Percentiles rank a stretch among this genome's conserved stretches.
Conservation (phyloP, 2,113 vertebrate species). For the Lagenorhynchus albirostris region DNA sequence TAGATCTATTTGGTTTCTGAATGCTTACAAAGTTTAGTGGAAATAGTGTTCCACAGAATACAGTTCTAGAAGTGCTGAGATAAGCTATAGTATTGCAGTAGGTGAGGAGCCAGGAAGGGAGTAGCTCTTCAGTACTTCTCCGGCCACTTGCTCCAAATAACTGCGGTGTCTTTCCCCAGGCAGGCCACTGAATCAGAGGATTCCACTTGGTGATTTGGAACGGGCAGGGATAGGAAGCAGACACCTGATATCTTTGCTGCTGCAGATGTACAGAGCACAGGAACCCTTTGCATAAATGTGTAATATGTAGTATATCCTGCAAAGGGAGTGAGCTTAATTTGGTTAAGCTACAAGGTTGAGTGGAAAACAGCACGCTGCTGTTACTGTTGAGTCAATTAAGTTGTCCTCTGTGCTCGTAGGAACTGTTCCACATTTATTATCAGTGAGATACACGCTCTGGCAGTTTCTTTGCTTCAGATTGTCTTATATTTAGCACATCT, state of each 20-base stretch:
- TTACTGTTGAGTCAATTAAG: conserved; percentile 59
- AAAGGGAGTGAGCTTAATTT: conserved; percentile 41
- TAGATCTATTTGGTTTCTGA: background rate
- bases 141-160: background rate
- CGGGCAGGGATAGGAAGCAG: background rate
- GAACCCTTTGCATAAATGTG: background rate
- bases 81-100: background rate
- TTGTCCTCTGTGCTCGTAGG: background rate
- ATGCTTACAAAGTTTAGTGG: background rate
- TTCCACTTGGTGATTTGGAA: background rate
- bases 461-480: conserved; percentile 56
- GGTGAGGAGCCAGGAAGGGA: background rate
- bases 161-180: background rate
- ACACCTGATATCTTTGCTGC: background rate
- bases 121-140: background rate
- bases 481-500: conserved; percentile 70
- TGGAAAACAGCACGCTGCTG: conserved; percentile 21
- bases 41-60: background rate
- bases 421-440: conserved; percentile 50
- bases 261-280: background rate
- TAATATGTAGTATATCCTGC: background rate
- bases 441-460: background rate
- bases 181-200: background rate
- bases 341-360: conserved; percentile 31
- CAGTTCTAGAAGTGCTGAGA: background rate